Conservation (phyloP, 2,888 invertebrate species). For the Celastrina argiolus region DNA sequence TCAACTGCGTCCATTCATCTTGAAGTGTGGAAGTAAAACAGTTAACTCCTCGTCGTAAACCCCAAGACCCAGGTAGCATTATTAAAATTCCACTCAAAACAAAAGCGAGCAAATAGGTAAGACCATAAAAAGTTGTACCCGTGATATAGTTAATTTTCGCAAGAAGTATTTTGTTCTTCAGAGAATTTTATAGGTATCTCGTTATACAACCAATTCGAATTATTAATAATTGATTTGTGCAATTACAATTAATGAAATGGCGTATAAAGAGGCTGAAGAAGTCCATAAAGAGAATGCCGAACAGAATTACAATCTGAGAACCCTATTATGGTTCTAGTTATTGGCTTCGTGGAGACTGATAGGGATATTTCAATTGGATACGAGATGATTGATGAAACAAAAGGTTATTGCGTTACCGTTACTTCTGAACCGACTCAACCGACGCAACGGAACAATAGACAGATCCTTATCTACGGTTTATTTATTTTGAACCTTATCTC, state of each 20-base stretch:
- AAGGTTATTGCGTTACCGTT: conserved; percentile 34
- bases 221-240: no score
- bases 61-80: not conserved
- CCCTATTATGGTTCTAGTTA: not conserved
- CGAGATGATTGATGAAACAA: conserved; percentile 35
- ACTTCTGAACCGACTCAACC: conserved; percentile 16
- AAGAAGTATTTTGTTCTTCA: not conserved
- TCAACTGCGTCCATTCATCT: not conserved
- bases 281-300: not conserved
- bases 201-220: not conserved
- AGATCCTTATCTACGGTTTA: not conserved
- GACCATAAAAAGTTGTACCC: not conserved
- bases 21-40: conserved; percentile 1
- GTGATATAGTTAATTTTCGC: not conserved
- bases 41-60: not conserved
- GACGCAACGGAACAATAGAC: not conserved
- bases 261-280: not conserved
- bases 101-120: not conserved
- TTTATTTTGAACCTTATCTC: not conserved
- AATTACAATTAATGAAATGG: not conserved
- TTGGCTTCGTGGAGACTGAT: conserved; percentile 17
- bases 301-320: not conserved
- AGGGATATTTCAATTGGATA: conserved; percentile 26
- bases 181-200: not conserved
- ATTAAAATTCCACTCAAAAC: conserved; percentile 5